Evolutionary conservation across 1,140 invertebrate species (phyloP), one percentile per base, ranked within the genome.

Genomic region (Trialeurodes vaporariorum): DNA sequence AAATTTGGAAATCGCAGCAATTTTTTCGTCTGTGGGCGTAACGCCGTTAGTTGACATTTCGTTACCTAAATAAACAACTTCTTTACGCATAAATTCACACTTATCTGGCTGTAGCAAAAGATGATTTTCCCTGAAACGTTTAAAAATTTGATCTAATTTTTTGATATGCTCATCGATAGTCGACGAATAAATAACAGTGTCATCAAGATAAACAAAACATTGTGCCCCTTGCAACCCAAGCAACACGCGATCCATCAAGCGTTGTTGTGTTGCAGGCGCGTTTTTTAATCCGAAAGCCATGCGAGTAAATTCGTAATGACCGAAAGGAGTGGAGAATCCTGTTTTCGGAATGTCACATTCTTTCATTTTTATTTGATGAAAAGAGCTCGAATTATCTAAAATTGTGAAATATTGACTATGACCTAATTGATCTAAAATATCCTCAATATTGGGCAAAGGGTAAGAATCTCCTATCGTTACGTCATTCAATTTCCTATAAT

Each of bases 391-490:
- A n/a, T 82, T 67, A 73, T 85, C 82, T 24, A 84, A 67, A 0
- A 77, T 76, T 0, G 75, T 74, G 67, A 84, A 83, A 67, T 76
- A 80, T 60, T 74, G 70, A 12, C 72, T 70, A 5, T 75, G 73
- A 12, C 75, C 74, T 65, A 84, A 63, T 25, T 71, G 70, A 66
- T 80, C 75, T 11, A 85, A 69, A 25, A 75, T 75, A 17, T 80
- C 76, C 24, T 77, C 76, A n/a, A 83, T 81, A n/a, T 78, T 74
- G 1, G 81, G 83, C n/a, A 86, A 71, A 5, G 82, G 82, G 72
- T 79, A 85, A 25, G 67, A 70, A 59, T 77, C 77, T 13, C 70
- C 66, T 2, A 68, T 69, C 1, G 77, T 79, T 1, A 71, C 68
- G 0, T 72, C 66, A 68, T 79, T 80, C 9, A 79, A n/a, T n/a